Percentiles rank a stretch among this genome's conserved stretches.
Evolutionary conservation across 2,113 vertebrate species (phyloP).

Genomic region (Limnothrissa miodon): DNA sequence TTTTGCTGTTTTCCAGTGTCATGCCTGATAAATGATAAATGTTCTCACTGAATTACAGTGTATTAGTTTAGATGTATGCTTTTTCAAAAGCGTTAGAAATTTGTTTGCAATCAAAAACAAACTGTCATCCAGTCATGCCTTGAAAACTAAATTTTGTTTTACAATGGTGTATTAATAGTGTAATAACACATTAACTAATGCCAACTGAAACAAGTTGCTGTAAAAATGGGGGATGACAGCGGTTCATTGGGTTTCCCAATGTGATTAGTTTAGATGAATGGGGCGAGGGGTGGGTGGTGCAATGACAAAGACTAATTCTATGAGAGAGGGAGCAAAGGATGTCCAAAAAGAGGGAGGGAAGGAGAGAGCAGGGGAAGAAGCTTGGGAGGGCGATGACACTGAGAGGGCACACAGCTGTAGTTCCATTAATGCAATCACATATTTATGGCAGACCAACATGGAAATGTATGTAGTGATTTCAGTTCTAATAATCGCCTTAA

Average conservation of each 20-base stretch:
- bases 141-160: too few relatives aligned
- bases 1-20: too few relatives aligned
- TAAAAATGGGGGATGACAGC: neutral
- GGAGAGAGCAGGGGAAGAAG: neutral
- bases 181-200: neutral
- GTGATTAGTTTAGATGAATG: neutral
- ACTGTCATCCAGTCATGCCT: too few relatives aligned
- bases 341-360: neutral
- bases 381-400: neutral
- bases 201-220: neutral
- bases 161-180: neutral
- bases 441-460: conserved; percentile 39
- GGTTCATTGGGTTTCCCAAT: neutral
- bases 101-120: too few relatives aligned
- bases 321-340: neutral
- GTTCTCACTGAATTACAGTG: too few relatives aligned
- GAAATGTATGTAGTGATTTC: conserved; percentile 49
- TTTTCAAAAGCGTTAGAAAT: too few relatives aligned
- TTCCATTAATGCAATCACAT: conserved; percentile 44
- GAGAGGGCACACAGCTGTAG: neutral
- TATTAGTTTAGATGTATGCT: too few relatives aligned
- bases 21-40: too few relatives aligned
- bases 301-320: neutral
- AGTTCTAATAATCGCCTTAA: conserved; percentile 47
- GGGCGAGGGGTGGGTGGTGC: neutral